These are phyloP conservation scores for Otus sunia DNA, from an alignment of 2,113 vertebrate genomes.

Conservation along the genomic window DNA sequence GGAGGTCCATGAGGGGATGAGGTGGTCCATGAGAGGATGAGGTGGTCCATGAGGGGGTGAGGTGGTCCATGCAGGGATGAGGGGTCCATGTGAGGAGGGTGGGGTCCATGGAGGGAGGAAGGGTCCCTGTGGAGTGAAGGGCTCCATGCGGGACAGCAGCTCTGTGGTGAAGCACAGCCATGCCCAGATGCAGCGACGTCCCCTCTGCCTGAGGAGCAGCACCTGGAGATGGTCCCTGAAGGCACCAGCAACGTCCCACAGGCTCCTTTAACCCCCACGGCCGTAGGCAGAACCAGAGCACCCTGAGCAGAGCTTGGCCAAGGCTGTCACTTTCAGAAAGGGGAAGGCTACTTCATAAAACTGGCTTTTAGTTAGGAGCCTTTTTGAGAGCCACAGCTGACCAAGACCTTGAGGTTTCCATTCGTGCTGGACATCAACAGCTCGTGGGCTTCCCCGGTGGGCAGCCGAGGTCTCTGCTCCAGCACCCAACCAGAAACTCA, in stretches of 20 bases:
- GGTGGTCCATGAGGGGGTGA: accelerated
- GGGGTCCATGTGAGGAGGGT: background rate
- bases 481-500: background rate
- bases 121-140: background rate
- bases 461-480: background rate
- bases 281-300: accelerated
- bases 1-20: background rate
- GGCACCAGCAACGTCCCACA: background rate
- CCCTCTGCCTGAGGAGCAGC: background rate
- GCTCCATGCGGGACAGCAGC: background rate
- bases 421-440: background rate
- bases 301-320: background rate
- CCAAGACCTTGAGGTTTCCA: background rate
- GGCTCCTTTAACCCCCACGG: background rate
- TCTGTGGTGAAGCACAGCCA: background rate
- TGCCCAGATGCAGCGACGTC: too few species aligned
- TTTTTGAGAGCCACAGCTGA: background rate
- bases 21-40: too few species aligned
- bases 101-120: background rate
- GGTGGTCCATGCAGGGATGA: background rate
- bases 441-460: accelerated
- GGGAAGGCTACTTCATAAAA: background rate
- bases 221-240: background rate
- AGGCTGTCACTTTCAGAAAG: background rate
- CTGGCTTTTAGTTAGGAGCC: background rate